These are phyloP conservation scores for Andrena minutula DNA, from an alignment of 2,888 invertebrate genomes.

Conservation along the genomic window DNA sequence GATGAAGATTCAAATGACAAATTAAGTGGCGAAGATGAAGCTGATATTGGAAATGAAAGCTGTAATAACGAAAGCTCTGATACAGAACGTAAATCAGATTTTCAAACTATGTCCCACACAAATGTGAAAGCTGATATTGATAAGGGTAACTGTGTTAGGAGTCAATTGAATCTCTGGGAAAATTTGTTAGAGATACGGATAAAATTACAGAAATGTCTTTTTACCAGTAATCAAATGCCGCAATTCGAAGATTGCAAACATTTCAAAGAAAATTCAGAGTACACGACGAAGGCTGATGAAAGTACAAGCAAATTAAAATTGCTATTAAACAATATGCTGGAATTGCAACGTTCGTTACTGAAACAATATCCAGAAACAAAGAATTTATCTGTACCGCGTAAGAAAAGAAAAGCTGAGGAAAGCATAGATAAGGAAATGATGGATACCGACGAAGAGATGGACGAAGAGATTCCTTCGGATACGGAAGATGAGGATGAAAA, in stretches of 20 bases:
- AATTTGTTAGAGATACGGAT: slow-evolving; percentile 94
- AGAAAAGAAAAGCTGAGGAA: slow-evolving; percentile 73
- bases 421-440: slow-evolving; percentile 83
- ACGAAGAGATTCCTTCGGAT: slow-evolving; percentile 89
- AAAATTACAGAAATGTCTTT: slow-evolving; percentile 93
- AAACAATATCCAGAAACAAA: slow-evolving; percentile 90
- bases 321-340: slow-evolving; percentile 88
- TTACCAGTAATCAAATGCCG: slow-evolving; percentile 92
- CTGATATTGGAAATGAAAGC: slow-evolving; percentile 78
- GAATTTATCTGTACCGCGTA: slow-evolving; percentile 78
- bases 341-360: slow-evolving; percentile 87
- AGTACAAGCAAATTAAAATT: slow-evolving; percentile 87
- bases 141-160: slow-evolving; percentile 89
- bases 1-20: slow-evolving; percentile 59
- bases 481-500: slow-evolving; percentile 85
- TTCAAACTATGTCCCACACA: slow-evolving; percentile 86
- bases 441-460: slow-evolving; percentile 82
- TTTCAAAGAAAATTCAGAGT: slow-evolving; percentile 86
- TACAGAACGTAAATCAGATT: slow-evolving; percentile 74
- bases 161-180: slow-evolving; percentile 93
- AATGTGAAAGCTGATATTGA: slow-evolving; percentile 87
- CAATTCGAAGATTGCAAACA: slow-evolving; percentile 86
- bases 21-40: slow-evolving; percentile 67
- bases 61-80: slow-evolving; percentile 76
- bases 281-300: slow-evolving; percentile 86